Percentiles rank a stretch among this genome's conserved stretches.
Evolutionary conservation across 2,888 invertebrate species (phyloP).

Genomic region (Archips crataeganus): DNA sequence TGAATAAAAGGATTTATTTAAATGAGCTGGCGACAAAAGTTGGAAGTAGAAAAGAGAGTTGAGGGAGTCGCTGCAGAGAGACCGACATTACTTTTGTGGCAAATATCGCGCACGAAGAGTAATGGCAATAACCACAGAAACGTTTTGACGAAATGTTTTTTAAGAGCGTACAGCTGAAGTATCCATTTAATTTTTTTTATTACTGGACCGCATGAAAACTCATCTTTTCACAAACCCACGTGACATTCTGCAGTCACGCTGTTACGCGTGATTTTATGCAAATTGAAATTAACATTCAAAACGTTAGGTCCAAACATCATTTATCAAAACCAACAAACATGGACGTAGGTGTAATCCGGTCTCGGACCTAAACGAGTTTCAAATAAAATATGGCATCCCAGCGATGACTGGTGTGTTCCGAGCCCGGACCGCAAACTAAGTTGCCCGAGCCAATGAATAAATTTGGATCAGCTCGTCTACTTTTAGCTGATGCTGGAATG

Average conservation of each 20-base stretch:
- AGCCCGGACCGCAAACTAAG: conserved; percentile 44
- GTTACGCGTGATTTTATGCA: background rate
- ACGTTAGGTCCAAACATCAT: conserved; percentile 7
- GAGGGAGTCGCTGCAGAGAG: background rate
- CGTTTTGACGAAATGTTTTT: background rate
- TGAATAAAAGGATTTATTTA: background rate
- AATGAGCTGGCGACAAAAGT: background rate
- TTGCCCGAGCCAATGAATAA: conserved; percentile 59
- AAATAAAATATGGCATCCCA: conserved; percentile 19
- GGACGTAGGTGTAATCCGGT: conserved; percentile 7
- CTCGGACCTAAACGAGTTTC: background rate
- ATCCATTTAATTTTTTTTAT: background rate
- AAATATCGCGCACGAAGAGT: too few species aligned
- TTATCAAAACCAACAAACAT: conserved; percentile 14
- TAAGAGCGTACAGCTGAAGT: too few species aligned
- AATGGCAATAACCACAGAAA: background rate
- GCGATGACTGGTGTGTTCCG: conserved; percentile 18
- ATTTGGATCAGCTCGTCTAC: conserved; percentile 49
- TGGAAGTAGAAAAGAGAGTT: background rate
- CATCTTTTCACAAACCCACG: background rate
- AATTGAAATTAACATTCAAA: conserved; percentile 14
- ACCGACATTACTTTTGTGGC: background rate
- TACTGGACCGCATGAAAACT: background rate
- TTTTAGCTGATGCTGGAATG: conserved; percentile 49
- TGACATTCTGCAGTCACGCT: background rate